Conservation (phyloP, 2,888 invertebrate genomes). For the Quadroppia sp. region DNA sequence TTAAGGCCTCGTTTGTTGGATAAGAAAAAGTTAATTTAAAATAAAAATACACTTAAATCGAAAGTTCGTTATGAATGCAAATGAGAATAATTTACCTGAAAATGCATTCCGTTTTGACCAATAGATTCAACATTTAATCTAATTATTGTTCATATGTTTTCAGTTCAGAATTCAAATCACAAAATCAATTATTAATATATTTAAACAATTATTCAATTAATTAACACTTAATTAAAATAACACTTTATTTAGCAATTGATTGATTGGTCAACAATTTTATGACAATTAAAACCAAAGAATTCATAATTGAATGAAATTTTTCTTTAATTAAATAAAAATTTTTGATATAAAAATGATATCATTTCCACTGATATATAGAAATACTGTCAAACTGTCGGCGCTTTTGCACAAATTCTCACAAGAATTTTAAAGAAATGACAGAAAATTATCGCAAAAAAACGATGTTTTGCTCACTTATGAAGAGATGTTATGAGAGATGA, state of each 20-base stretch:
- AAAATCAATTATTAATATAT: neutral
- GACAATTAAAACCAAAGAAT: neutral
- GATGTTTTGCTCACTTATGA: neutral
- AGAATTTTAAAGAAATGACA: neutral
- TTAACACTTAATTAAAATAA: neutral
- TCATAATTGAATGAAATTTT: neutral
- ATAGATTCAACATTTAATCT: constrained; percentile 12
- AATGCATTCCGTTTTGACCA: constrained; percentile 17
- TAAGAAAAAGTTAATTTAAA: no score
- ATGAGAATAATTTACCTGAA: neutral
- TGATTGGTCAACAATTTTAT: neutral
- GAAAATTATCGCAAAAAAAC: neutral
- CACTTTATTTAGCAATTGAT: no score
- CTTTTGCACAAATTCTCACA: neutral
- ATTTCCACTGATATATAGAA: no score
- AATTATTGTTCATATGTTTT: constrained; percentile 8
- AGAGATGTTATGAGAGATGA: neutral
- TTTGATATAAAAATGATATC: no score
- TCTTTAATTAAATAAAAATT: neutral
- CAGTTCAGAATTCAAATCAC: neutral
- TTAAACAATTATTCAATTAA: neutral
- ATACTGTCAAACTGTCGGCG: neutral
- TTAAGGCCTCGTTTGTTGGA: no score
- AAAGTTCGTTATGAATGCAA: neutral
- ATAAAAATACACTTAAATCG: no score